phyloP scores from a whole-genome alignment of 2,888 invertebrate species.

The Drosophila leonis region DNA sequence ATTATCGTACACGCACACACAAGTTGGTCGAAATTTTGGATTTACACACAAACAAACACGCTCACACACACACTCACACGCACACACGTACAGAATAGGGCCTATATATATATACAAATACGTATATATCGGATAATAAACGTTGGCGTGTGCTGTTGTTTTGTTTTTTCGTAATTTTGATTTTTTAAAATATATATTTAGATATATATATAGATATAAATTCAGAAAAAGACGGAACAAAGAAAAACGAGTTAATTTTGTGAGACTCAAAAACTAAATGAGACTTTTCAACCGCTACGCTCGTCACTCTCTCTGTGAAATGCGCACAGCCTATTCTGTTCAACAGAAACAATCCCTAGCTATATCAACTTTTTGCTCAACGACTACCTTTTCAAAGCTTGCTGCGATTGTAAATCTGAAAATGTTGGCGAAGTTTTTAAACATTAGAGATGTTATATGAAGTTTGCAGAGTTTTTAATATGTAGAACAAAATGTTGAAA shows the following conservation, averaged over 20 bases:
- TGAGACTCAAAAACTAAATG: conserved; percentile 77
- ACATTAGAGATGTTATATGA: too few relatives aligned
- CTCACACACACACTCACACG: conserved; percentile 2
- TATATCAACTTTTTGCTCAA: too few relatives aligned
- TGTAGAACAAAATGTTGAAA: not conserved
- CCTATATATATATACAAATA: conserved; percentile 1
- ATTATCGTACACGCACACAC: not conserved
- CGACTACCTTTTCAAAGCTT: not conserved
- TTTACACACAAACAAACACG: conserved; percentile 7
- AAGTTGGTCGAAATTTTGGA: conserved; percentile 8
- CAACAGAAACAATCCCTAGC: not conserved
- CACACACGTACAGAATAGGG: conserved; percentile 11
- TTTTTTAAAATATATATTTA: conserved; percentile 46
- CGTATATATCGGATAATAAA: conserved; percentile 2
- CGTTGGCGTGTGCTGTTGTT: not conserved
- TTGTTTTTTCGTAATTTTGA: conserved; percentile 39
- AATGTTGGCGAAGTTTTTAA: not conserved
- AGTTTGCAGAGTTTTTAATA: not conserved
- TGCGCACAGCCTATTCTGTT: conserved; percentile 11
- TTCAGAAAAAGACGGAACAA: conserved; percentile 61
- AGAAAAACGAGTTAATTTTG: conserved; percentile 75
- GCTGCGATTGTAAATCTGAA: not conserved
- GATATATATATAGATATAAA: conserved; percentile 37
- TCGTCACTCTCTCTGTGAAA: not conserved
- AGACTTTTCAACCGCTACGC: conserved; percentile 7